Evolutionary conservation across 2,888 invertebrate genomes (phyloP), one percentile per base, ranked within the genome.

Genomic region (Volucella inflata): DNA sequence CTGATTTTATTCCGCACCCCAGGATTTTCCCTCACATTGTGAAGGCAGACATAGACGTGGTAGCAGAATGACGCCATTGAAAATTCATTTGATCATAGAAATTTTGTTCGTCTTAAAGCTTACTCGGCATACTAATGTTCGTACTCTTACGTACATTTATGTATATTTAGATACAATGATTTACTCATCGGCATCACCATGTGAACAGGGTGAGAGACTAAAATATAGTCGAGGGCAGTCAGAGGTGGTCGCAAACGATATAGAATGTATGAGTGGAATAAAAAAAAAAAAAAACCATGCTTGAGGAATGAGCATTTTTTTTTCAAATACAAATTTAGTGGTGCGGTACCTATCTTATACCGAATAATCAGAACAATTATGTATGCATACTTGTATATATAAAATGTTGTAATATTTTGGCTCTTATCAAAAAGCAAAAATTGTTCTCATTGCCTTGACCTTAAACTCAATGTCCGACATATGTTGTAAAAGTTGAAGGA

Each of bases 51-150:
- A 40, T 17, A 30, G 40, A 51, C 42, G 67, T 57, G 48, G 55
- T 65, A 21, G 38, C n/a, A 76, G 50, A 48, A 48, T 76, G 68
- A 68, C 51, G 68, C 44, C 68, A 76, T 76, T 68, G 68, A 76
- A 76, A 60, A 76, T 68, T 53, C 50, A 60, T 53, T 60, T 68
- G 53, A 68, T 46, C 68, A 68, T 30, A 68, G 44, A 55, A 10
- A 30, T 30, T 51, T 51, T 11, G 1, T 51, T 36, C 11, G 53
- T 57, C 57, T 38, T 38, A 14, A 57, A 57, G 57, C 8, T 40
- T 42, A 17, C 12, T 59, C 14, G 17, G 16, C 8, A 38, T 57
- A 6, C 30, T 30, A 30, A 30, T 30, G 6, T 6, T 30, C 6
- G 4, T 30, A 30, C 30, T 3, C 30, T 30, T 30, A 30, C 4